Evolutionary conservation across 2,113 vertebrate species (phyloP), one percentile per base, ranked within the genome.

Genomic region (Amazona guildingii): DNA sequence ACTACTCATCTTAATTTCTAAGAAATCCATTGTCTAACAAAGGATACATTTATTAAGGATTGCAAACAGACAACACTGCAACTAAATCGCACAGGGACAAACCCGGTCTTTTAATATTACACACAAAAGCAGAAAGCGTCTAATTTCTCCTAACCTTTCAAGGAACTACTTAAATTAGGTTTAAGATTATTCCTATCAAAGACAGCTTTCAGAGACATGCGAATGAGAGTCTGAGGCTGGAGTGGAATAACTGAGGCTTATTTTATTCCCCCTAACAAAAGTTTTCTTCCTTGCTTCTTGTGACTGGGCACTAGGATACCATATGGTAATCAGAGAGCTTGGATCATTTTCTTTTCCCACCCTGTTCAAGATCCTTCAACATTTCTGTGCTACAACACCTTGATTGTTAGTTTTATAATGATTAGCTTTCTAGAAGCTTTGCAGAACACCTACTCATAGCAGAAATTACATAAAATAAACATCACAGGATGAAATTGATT

Each of bases 311-410:
- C 43, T 73, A 75, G 41, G 46, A 70, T 3, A 88, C 13, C 12
- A 75, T 9, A 62, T 0, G 0, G 17, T 9, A 41, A 25, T 27
- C 18, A 41, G 55, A 57, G 18, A 64, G 11, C 2, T 49, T 59
- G n/a, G 37, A 28, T 88, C 16, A 25, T 57, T 79, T 77, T 75
- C 41, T 88, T 43, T 59, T 43, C 35, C 44, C 17, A 57, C 3
- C 11, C 27, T 55, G 4, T 67, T 75, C 20, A 6, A 59, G 31
- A 33, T 63, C 11, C 5, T 84, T 69, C n/a, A 67, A 79, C 20
- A 37, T 41, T 70, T 70, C 33, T 35, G 14, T 31, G 21, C 11
- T 27, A 44, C 6, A 35, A 41, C 11, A 35, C 9, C 25, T 6
- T 24, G 31, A 46, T 49, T 76, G 31, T 29, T 29, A 78, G 11